A percentile compares a stretch with the other conserved stretches of the same genome.
Conservation (phyloP, 2,797 vertebrate species). For the Acrocephalus scirpaceus region DNA sequence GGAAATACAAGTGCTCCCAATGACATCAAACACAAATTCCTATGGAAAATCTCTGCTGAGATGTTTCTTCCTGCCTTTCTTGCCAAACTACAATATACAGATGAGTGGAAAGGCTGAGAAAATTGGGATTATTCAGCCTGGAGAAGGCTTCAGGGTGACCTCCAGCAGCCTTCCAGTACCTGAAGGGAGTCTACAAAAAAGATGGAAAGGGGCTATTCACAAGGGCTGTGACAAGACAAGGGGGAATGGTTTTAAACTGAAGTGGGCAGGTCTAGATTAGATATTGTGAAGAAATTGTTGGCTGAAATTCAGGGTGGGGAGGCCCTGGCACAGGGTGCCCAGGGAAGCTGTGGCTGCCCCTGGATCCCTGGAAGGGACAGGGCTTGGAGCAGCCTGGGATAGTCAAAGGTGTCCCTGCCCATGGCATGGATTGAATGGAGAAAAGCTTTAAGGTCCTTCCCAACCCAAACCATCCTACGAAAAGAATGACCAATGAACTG, state of each 20-base stretch:
- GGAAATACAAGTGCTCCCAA: neutral
- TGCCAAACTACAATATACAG: neutral
- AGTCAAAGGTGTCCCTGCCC: neutral
- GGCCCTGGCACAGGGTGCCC: neutral
- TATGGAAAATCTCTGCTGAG: neutral
- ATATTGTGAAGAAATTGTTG: neutral
- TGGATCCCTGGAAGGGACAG: accelerated
- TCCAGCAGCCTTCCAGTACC: neutral
- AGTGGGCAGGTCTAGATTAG: neutral
- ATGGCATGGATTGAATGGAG: neutral
- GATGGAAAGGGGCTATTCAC: neutral
- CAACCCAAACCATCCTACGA: neutral
- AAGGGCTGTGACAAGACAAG: neutral
- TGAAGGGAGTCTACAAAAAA: neutral
- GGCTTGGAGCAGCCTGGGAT: accelerated
- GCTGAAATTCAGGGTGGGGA: accelerated
- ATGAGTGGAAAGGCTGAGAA: neutral
- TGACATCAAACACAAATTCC: neutral
- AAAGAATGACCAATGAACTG: neutral
- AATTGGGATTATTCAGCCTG: neutral
- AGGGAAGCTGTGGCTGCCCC: neutral
- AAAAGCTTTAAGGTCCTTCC: neutral
- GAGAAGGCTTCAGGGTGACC: neutral
- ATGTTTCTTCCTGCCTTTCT: neutral
- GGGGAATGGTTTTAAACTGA: neutral